Base-by-base conservation (phyloP, 2,888 invertebrate genomes). In the Microplitis deprimator region DNA sequence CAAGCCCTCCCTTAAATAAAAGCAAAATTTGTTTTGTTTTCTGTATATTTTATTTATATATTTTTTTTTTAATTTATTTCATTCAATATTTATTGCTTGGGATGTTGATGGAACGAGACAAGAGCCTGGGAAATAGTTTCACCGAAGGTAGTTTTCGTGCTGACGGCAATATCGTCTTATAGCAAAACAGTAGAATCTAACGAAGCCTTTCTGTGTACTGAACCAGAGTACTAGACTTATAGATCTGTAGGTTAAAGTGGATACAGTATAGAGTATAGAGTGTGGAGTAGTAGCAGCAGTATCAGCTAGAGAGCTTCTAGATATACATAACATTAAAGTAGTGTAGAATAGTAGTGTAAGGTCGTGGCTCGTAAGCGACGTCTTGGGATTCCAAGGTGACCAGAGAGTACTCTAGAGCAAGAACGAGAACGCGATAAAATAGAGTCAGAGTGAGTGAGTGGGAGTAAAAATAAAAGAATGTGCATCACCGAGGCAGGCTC, bases 391-490 rank as follows among this genome's bases (percentile, higher is more conserved):
- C 20, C 64, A 65, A 41, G 68, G 29, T 16, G 50, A 64, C 41
- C 41, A 41, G 40, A 20, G 50, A 29, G 69, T 8, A 29, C 29
- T 69, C 39, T 4, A 40, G 38, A 16, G 38, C 17, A 13, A 16
- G 5, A 40, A 67, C 13, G 7, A 50, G 69, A 69, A 67, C 39
- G 76, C 40, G 62, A 61, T 65, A 67, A 40, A 59, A 40, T 17
- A 8, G 41, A 61, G 50, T 60, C 61, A 80, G 68, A 73, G 65
- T 13, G 13, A 50, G 50, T 13, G 13, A 50, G 50, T 13, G 13
- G 50, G 50, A 50, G 50, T 8, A 77, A 64, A 74, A 70, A 74
- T 39, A 74, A 75, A 77, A 76, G 74, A 79, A 75, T 79, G 75
- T 16, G 70, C 13, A 50, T 50, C 50, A 50, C 50, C 50, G 6